These are phyloP conservation scores for Xerus rutilus DNA, from an alignment of 2,797 vertebrate genomes.

Conservation along the genomic window DNA sequence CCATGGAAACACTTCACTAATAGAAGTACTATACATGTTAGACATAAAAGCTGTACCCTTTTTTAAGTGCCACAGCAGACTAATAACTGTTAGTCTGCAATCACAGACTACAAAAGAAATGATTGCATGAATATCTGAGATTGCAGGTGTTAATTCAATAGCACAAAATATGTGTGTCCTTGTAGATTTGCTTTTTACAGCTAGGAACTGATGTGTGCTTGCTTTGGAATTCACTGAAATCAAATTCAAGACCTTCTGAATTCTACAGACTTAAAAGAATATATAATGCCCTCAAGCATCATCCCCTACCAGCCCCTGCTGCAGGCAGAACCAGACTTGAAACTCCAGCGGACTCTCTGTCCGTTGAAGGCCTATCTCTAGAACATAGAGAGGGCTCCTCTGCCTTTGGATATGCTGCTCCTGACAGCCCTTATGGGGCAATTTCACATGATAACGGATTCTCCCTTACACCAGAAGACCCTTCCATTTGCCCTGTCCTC, in stretches of 20 bases:
- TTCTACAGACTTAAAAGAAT: constrained; percentile 31
- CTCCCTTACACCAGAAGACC: neutral
- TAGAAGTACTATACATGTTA: neutral
- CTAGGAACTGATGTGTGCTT: neutral
- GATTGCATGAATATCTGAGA: constrained; percentile 62
- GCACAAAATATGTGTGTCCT: neutral
- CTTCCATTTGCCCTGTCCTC: neutral
- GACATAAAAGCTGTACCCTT: neutral
- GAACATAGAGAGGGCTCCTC: neutral
- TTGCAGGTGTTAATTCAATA: constrained; percentile 71
- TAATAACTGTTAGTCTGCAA: constrained; percentile 73
- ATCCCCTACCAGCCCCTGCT: neutral
- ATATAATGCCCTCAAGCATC: neutral
- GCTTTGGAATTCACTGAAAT: neutral
- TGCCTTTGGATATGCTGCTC: neutral
- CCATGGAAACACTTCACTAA: constrained; percentile 71
- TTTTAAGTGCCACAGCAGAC: neutral
- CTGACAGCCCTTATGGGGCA: neutral
- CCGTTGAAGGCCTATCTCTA: constrained; percentile 27
- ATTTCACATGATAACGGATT: neutral
- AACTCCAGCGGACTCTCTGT: neutral
- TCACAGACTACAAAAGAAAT: constrained; percentile 71
- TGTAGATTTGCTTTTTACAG: neutral
- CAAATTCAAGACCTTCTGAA: constrained; percentile 17
- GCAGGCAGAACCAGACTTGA: neutral